Base-by-base conservation (phyloP, 2,113 vertebrate species). In the Vidua macroura region DNA sequence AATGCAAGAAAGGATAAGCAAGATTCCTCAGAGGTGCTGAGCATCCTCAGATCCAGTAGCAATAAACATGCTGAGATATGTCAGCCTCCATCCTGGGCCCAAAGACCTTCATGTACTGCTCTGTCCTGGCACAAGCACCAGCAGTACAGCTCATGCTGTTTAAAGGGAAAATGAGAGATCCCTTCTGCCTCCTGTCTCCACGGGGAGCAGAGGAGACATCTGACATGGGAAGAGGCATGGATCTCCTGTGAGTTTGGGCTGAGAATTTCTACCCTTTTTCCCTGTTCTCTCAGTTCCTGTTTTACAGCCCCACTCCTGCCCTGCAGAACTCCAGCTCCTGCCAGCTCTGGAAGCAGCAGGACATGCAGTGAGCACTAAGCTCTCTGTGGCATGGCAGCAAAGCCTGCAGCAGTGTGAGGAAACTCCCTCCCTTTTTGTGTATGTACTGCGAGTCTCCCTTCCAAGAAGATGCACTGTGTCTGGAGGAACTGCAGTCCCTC, bases 91-190 rank as follows among this genome's bases (percentile, higher is more conserved):
- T 15, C 13, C 62, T 51, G 68, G 20, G 43, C 67, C 22, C 66
- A 35, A 55, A 59, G 48, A 37, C 11, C 11, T 53, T 4, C 0
- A 0, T 10, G 33, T 1, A 0, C 53, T 72, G 66, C 52, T 74
- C 46, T 10, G 2, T 59, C 9, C 53, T 83, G 58, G 13, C 35
- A 58, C 24, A 63, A 39, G 35, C 55, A 78, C n/a, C 51, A 31
- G 46, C 4, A 1, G 17, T 5, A n/a, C 33, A 79, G 27, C 7
- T 2, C 3, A 17, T 15, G 25, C 62, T 76, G 11, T 35, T 43
- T 62, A 33, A 22, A 76, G n/a, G 39, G 28, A 24, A 58, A 76
- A 63, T 20, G 13, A 20, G 27, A 83, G 6, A 28, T 72, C n/a
- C 27, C n/a, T 53, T 27, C 41, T 49, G 15, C 18, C 21, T 39